Percentiles rank a stretch among this genome's conserved stretches.
phyloP scores from a whole-genome alignment of 2,888 invertebrate genomes.

The Zygaena filipendulae region DNA sequence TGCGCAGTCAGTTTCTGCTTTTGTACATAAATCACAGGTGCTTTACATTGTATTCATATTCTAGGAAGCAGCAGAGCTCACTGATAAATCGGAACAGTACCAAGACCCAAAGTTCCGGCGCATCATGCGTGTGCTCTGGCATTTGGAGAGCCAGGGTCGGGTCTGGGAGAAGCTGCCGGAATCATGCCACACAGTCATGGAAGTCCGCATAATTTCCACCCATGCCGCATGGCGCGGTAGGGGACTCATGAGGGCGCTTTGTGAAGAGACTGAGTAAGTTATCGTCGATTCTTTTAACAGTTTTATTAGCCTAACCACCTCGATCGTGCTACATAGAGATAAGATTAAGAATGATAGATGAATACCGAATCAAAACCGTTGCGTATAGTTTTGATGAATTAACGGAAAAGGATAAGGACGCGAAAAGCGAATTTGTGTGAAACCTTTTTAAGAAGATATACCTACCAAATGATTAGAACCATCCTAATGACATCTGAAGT shows the following conservation, averaged over 20 bases:
- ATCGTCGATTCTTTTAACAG: background rate
- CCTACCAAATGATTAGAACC: too few species aligned
- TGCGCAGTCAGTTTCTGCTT: too few species aligned
- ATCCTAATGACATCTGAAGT: too few species aligned
- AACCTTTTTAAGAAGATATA: too few species aligned
- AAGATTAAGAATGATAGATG: background rate
- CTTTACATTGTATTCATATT: too few species aligned
- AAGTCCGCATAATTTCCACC: constrained; percentile 73
- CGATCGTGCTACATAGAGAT: background rate
- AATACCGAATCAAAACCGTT: too few species aligned
- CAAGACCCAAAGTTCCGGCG: constrained; percentile 71
- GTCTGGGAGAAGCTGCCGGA: constrained; percentile 68
- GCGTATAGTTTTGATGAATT: too few species aligned
- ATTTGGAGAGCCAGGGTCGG: constrained; percentile 67
- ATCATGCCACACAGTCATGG: constrained; percentile 61
- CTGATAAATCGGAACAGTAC: constrained; percentile 63
- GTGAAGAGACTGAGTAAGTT: constrained; percentile 74
- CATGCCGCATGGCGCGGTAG: constrained; percentile 73
- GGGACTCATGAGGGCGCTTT: constrained; percentile 74
- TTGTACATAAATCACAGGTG: too few species aligned
- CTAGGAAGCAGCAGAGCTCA: constrained; percentile 30
- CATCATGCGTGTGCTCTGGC: constrained; percentile 68
- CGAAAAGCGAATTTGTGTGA: too few species aligned
- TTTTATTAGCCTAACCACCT: background rate
- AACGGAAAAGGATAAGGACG: too few species aligned